These are phyloP conservation scores for Lycaena phlaeas DNA, from an alignment of 2,888 invertebrate species.

Conservation along the genomic window DNA sequence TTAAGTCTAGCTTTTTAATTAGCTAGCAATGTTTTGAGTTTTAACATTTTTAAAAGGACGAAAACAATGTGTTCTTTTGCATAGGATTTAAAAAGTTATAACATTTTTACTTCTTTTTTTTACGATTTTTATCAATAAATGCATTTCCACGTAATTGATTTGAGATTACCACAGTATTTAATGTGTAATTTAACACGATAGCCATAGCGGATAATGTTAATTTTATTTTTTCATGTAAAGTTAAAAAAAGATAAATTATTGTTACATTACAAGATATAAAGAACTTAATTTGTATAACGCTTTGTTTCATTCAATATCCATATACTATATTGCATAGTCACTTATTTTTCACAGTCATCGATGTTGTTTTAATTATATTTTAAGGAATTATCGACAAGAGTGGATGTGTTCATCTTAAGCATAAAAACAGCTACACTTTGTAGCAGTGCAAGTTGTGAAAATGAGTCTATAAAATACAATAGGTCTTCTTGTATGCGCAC, in stretches of 20 bases:
- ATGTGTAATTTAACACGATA: constrained; percentile 38
- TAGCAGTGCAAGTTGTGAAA: no score
- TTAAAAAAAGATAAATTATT: constrained; percentile 60
- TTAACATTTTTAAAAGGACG: constrained; percentile 8
- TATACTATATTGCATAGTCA: no score
- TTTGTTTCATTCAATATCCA: constrained; percentile 29
- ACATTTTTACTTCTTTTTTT: constrained; percentile 18
- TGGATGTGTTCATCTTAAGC: no score
- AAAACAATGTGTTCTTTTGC: constrained; percentile 8
- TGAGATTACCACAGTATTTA: constrained; percentile 53
- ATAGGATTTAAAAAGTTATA: constrained; percentile 10
- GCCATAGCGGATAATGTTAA: constrained; percentile 58
- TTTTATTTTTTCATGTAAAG: constrained; percentile 44
- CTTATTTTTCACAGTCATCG: no score
- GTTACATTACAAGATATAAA: constrained; percentile 66
- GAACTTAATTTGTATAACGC: constrained; percentile 55
- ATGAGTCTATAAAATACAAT: no score
- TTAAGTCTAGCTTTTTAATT: no score
- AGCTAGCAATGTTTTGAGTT: not conserved
- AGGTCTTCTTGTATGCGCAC: no score
- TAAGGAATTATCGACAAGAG: no score
- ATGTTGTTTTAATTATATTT: no score
- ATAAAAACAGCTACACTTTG: no score
- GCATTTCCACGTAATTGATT: constrained; percentile 23
- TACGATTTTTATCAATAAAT: constrained; percentile 18